Percentiles rank a stretch among this genome's conserved stretches.
These are phyloP conservation scores for Rhagonycha fulva DNA, from an alignment of 2,888 invertebrate species.

Conservation along the genomic window DNA sequence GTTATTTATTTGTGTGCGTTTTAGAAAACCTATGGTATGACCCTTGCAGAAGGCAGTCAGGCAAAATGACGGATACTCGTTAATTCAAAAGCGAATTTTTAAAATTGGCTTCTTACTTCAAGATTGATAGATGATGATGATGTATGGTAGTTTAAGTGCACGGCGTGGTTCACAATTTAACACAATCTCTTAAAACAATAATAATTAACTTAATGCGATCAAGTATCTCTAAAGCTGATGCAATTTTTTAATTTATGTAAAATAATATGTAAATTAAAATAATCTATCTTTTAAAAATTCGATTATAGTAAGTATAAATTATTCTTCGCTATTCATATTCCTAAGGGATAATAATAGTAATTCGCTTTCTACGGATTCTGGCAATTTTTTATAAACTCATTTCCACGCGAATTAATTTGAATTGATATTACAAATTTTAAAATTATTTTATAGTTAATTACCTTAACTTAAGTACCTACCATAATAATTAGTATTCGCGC, in stretches of 20 bases:
- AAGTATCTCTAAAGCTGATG: neutral
- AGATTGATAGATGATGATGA: neutral
- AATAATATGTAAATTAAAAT: neutral
- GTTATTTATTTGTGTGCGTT: neutral
- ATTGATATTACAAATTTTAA: neutral
- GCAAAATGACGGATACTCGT: neutral
- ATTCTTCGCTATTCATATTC: neutral
- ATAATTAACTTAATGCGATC: neutral
- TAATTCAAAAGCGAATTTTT: neutral
- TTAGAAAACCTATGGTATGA: too few relatives aligned
- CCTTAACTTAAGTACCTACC: too few relatives aligned
- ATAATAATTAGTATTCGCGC: too few relatives aligned
- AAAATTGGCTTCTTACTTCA: neutral
- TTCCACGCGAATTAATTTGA: neutral
- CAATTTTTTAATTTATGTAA: neutral
- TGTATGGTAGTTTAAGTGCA: neutral
- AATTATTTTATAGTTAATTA: too few relatives aligned
- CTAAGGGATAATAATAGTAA: neutral
- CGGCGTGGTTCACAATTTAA: neutral
- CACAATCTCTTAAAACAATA: neutral
- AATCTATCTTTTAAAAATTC: neutral
- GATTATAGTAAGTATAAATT: neutral
- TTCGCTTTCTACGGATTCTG: neutral
- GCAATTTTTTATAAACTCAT: neutral
- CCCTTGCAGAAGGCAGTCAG: neutral